Percentiles rank a stretch among this genome's conserved stretches.
Conservation (phyloP, 2,113 vertebrate species). For the Ivindomyrus marchei region DNA sequence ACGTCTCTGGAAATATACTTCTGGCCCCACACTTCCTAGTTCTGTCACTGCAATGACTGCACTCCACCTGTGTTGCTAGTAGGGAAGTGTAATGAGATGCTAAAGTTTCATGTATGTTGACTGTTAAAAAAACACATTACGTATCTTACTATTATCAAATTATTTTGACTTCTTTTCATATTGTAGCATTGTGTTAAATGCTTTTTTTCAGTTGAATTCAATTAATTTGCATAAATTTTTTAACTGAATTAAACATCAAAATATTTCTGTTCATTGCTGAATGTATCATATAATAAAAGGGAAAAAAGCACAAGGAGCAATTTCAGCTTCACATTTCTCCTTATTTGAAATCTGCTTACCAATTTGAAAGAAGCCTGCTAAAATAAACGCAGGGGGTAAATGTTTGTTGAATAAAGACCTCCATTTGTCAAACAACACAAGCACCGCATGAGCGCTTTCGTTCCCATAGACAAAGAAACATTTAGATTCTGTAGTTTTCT, state of each 20-base stretch:
- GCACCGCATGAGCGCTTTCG: neutral
- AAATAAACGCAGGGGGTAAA: neutral
- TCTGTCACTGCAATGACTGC: neutral
- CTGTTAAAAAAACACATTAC: neutral
- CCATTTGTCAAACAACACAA: conserved; percentile 13
- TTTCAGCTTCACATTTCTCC: neutral
- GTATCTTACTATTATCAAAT: neutral
- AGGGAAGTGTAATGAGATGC: neutral
- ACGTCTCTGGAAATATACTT: neutral
- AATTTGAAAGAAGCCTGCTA: neutral
- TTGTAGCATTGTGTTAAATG: neutral
- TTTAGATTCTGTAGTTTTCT: neutral
- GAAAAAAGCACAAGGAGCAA: neutral
- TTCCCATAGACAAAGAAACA: neutral
- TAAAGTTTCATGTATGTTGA: neutral
- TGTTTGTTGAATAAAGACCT: conserved; percentile 3
- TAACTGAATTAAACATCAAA: neutral
- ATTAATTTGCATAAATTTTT: neutral
- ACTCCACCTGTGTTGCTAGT: neutral
- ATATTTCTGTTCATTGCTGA: neutral
- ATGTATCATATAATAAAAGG: neutral
- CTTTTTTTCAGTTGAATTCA: neutral
- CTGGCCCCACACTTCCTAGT: neutral
- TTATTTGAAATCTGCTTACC: conserved; percentile 5
- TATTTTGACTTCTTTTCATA: neutral